phyloP scores from a whole-genome alignment of 2,797 vertebrate genomes.

The Pipistrellus pipistrellus region DNA sequence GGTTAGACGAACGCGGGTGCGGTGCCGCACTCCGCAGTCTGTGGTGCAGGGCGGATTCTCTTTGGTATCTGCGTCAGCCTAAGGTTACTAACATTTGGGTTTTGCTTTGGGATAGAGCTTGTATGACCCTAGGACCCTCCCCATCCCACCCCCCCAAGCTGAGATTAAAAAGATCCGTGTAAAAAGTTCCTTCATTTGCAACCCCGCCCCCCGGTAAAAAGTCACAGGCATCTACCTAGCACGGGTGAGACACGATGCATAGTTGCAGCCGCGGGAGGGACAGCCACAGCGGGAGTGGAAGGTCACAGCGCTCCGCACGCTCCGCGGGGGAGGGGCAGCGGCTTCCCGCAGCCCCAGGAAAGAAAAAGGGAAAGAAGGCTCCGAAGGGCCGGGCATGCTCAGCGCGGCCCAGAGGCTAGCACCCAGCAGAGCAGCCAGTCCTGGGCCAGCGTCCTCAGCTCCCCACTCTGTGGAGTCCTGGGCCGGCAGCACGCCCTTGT shows the following conservation, averaged over 20 bases:
- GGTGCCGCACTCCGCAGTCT: slow-evolving; percentile 99
- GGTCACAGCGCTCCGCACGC: slow-evolving; percentile 77
- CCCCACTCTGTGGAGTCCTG: slow-evolving; percentile 83
- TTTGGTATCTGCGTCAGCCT: slow-evolving; percentile 99
- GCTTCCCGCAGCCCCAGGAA: slow-evolving; percentile 93
- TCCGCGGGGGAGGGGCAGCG: slow-evolving; percentile 86
- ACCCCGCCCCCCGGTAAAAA: slow-evolving; percentile 92
- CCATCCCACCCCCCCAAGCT: slow-evolving; percentile 87
- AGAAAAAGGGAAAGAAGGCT: slow-evolving; percentile 84
- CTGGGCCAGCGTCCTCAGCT: slow-evolving; percentile 87
- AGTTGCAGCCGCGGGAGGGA: slow-evolving; percentile 95
- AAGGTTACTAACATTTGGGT: slow-evolving; percentile 99
- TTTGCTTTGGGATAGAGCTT: slow-evolving; percentile 99
- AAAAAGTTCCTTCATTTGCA: slow-evolving; percentile 92
- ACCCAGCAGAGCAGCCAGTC: slow-evolving; percentile 93
- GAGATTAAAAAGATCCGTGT: slow-evolving; percentile 93
- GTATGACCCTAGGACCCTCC: slow-evolving; percentile 95
- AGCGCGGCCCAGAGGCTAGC: slow-evolving; percentile 92
- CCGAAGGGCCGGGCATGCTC: slow-evolving; percentile 93
- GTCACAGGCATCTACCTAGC: slow-evolving; percentile 95
- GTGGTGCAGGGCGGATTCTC: slow-evolving; percentile 96
- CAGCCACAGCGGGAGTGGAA: slow-evolving; percentile 63
- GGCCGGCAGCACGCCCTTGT: not conserved
- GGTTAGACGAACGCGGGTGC: slow-evolving; percentile 99
- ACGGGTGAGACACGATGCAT: slow-evolving; percentile 98